Conservation (phyloP, 2,797 vertebrate genomes). For the Champsocephalus gunnari region DNA sequence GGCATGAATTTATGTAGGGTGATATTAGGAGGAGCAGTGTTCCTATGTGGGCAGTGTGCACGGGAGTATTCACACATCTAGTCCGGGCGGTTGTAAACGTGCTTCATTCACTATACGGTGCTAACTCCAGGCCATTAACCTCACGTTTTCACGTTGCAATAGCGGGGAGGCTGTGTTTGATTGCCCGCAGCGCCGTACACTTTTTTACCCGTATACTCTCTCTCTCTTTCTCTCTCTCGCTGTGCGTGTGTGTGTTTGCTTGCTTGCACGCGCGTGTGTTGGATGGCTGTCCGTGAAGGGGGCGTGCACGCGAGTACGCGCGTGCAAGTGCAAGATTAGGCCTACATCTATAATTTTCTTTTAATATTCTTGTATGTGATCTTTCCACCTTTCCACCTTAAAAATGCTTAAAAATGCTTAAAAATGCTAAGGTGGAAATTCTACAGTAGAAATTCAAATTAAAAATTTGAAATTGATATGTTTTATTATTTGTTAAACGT, state of each 20-base stretch:
- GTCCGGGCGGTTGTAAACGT: conserved; percentile 66
- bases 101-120: conserved; percentile 63
- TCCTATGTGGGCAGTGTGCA: conserved; percentile 47
- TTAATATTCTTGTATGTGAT: neutral
- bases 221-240: conserved; percentile 24
- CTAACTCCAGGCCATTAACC: conserved; percentile 69
- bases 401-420: neutral
- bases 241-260: conserved; percentile 2
- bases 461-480: neutral
- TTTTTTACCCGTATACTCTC: conserved; percentile 61
- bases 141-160: conserved; percentile 66
- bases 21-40: conserved; percentile 54
- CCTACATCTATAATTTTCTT: conserved; percentile 18
- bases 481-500: neutral
- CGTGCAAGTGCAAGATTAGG: conserved; percentile 49
- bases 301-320: conserved; percentile 58
- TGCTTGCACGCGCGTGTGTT: no score
- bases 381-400: neutral
- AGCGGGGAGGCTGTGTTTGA: conserved; percentile 59
- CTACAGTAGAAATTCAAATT: neutral
- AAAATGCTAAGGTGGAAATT: no score
- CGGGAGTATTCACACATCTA: conserved; percentile 55
- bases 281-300: neutral
- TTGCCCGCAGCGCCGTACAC: conserved; percentile 57
- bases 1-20: conserved; percentile 52